A percentile compares a stretch with the other conserved stretches of the same genome.
phyloP scores from a whole-genome alignment of 2,797 vertebrate genomes.

The Syncerus caffer region DNA sequence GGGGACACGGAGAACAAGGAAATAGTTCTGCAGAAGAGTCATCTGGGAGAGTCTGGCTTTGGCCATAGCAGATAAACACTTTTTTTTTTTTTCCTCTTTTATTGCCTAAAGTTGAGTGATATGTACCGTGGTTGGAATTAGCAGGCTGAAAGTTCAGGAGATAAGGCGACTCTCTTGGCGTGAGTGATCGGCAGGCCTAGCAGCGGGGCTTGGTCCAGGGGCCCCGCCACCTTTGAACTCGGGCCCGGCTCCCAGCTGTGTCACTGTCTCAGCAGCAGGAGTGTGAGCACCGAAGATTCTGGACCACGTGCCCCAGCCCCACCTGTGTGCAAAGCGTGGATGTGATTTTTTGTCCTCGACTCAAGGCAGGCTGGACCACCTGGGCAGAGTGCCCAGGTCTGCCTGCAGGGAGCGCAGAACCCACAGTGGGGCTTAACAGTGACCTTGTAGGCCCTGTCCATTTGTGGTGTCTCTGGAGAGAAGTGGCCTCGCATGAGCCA shows the following conservation, averaged over 20 bases:
- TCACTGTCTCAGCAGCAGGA: not conserved
- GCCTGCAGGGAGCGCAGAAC: not conserved
- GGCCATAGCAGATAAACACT: slow-evolving; percentile 65
- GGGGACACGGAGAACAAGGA: slow-evolving; percentile 63
- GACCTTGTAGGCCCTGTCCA: rapidly evolving
- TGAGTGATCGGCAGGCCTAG: not conserved
- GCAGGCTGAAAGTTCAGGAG: slow-evolving; percentile 82
- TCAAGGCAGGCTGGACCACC: not conserved
- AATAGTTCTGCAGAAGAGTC: slow-evolving; percentile 42
- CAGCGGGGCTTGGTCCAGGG: not conserved
- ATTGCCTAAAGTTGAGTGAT: slow-evolving; percentile 64
- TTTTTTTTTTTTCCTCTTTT: slow-evolving; percentile 49
- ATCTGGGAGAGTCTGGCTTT: slow-evolving; percentile 62
- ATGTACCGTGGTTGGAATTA: slow-evolving; percentile 59
- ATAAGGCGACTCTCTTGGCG: slow-evolving; percentile 75
- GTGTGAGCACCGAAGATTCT: not conserved
- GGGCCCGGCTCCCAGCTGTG: not conserved
- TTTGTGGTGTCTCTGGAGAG: not conserved
- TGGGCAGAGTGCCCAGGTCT: not conserved
- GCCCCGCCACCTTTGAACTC: slow-evolving; percentile 60
- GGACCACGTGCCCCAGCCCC: rapidly evolving
- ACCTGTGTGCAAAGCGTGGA: rapidly evolving
- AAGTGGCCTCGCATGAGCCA: not conserved
- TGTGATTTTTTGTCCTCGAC: not conserved
- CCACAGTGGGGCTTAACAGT: not conserved